Conservation (phyloP, 2,113 vertebrate genomes). For the Monopterus albus region DNA sequence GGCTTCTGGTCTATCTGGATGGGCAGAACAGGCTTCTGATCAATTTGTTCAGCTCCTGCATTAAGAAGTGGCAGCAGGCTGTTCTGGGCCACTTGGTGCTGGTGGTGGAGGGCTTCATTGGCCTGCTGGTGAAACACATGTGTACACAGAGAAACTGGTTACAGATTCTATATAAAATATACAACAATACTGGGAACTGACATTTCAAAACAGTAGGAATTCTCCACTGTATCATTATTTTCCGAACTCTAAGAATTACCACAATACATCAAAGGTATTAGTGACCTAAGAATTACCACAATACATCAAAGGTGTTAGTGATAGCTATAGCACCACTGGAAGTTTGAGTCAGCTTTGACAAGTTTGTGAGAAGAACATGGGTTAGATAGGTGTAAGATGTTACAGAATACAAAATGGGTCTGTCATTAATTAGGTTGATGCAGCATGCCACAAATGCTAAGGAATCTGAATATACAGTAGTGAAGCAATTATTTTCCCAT, state of each 20-base stretch:
- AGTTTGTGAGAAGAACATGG: conserved; percentile 4
- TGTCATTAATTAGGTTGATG: conserved; percentile 50
- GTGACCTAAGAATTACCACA: no score
- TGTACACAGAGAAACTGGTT: neutral
- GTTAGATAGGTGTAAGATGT: neutral
- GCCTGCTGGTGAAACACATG: conserved; percentile 85
- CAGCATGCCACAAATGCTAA: conserved; percentile 43
- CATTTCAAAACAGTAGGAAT: neutral
- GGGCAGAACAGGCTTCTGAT: conserved; percentile 97
- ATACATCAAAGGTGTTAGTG: no score
- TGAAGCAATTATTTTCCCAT: conserved; percentile 75
- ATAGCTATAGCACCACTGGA: conserved; percentile 11
- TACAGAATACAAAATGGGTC: conserved; percentile 34
- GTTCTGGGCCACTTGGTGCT: conserved; percentile 98
- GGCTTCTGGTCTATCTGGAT: conserved; percentile 96
- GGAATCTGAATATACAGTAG: conserved; percentile 68
- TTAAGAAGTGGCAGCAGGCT: conserved; percentile 97
- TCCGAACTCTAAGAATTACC: neutral
- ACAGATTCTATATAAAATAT: no score
- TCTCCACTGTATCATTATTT: neutral
- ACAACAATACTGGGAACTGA: neutral
- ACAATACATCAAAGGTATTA: no score
- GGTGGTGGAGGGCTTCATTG: conserved; percentile 98
- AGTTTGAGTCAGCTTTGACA: conserved; percentile 1
- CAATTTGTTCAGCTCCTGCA: conserved; percentile 90